Base-by-base conservation (phyloP, 2,888 invertebrate species). In the Lydus trimaculatus region DNA sequence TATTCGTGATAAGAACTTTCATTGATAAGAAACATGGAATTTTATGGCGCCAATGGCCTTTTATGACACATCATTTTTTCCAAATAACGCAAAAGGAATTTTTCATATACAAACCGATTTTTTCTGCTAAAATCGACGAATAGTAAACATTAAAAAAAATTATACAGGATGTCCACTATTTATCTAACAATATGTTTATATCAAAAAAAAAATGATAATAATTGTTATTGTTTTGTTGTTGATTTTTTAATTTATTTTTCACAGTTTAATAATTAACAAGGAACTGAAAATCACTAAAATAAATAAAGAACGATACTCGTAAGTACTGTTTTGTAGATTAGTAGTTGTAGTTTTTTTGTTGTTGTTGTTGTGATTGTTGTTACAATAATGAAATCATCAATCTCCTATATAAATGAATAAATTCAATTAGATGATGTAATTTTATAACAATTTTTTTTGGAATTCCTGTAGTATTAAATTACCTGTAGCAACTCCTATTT, bases 351-450 rank as follows among this genome's bases (percentile, higher is more conserved):
- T 48, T 20, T n/a, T 43, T 48, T n/a, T n/a, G n/a, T n/a, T n/a
- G n/a, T n/a, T 48, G 8, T 48, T 48, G 20, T 20, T 48, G 15
- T 36, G 7, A 36, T 36, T 36, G 13, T 48, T 48, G 9, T 20
- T 48, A 3, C 11, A 48, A 48, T 20, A 48, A 48, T 48, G 48
- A 48, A 48, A 48, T 48, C 48, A 48, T 48, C 48, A 48, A 48
- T 48, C 20, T 43, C 6, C 39, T 23, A n/a, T 60, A 20, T 31
- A 31, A 60, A 60, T 31, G 20, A 60, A 31, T 31, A 33, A 25
- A 33, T 60, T 9, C 31, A n/a, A 11, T 11, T 59, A 13, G 60
- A 31, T 60, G 60, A 36, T 31, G 31, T 33, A 60, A 33, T 31
- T 31, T 33, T 15, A 15, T 60, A 33, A 6, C 3, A 33, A 33